phyloP scores from a whole-genome alignment of 2,888 invertebrate species.

The Drosophila ustulata region DNA sequence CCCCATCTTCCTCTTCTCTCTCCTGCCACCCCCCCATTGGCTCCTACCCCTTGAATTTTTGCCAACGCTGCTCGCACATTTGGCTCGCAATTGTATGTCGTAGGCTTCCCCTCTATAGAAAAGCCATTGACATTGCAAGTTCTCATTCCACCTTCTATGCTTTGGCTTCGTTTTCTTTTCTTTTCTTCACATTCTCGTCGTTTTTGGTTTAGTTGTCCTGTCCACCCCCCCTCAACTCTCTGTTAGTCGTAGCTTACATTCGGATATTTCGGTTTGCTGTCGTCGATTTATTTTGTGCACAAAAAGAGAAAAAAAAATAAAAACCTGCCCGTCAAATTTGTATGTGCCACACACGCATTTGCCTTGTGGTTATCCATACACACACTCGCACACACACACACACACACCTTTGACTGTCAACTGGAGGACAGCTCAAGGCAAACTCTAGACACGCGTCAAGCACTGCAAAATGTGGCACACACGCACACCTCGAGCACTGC shows the following conservation, averaged over 20 bases:
- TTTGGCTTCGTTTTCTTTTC: constrained; percentile 9
- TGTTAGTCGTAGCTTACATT: constrained; percentile 12
- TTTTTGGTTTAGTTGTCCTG: constrained; percentile 17
- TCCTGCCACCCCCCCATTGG: neutral
- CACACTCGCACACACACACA: constrained; percentile 23
- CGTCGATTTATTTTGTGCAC: constrained; percentile 66
- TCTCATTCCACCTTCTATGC: constrained; percentile 19
- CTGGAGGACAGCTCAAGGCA: constrained; percentile 34
- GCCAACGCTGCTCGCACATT: constrained; percentile 14
- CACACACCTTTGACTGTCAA: constrained; percentile 4
- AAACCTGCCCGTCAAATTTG: constrained; percentile 42
- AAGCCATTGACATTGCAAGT: constrained; percentile 65
- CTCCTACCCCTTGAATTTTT: neutral
- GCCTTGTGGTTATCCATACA: constrained; percentile 48
- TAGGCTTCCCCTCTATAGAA: constrained; percentile 19
- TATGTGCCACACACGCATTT: constrained; percentile 61
- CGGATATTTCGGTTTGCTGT: constrained; percentile 38
- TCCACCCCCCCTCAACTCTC: neutral
- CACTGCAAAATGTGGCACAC: constrained; percentile 20
- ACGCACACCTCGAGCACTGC: constrained; percentile 14
- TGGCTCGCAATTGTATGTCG: constrained; percentile 48
- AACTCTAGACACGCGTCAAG: constrained; percentile 25
- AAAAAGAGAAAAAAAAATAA: constrained; percentile 14
- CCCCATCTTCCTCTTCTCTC: no score
- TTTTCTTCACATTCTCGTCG: neutral